Percentiles rank a stretch among this genome's conserved stretches.
These are phyloP conservation scores for Chaenocephalus aceratus DNA, from an alignment of 2,113 vertebrate genomes.

Conservation along the genomic window DNA sequence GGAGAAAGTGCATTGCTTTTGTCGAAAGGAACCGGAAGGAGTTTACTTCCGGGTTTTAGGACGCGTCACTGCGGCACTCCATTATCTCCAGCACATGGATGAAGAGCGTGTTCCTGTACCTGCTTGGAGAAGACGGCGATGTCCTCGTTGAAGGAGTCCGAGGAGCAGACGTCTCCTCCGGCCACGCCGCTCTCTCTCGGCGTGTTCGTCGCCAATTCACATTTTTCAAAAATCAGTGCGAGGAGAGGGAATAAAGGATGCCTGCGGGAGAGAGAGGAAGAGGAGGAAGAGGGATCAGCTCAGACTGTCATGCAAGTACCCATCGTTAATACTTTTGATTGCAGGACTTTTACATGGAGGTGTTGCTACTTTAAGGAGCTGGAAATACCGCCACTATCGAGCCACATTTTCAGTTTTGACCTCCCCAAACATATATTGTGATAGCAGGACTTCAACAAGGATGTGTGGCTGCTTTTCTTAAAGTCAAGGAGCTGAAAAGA, in stretches of 20 bases:
- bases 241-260: slow-evolving; percentile 97
- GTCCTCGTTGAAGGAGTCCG: slow-evolving; percentile 97
- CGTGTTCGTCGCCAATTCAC: slow-evolving; percentile 96
- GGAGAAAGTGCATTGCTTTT: too few species aligned
- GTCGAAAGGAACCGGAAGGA: too few species aligned
- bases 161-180: slow-evolving; percentile 95
- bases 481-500: background rate
- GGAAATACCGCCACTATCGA: too few species aligned
- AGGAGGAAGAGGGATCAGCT: background rate
- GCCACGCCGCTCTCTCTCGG: slow-evolving; percentile 92
- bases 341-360: background rate
- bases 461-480: background rate
- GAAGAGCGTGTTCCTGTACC: slow-evolving; percentile 80
- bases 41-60: too few species aligned
- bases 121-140: slow-evolving; percentile 97
- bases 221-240: slow-evolving; percentile 98
- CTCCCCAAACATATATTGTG: background rate
- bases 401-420: too few species aligned
- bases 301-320: background rate
- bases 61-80: too few species aligned
- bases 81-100: background rate
- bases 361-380: background rate
- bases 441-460: background rate
- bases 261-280: slow-evolving; percentile 81
- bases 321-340: background rate